Evolutionary conservation across 2,797 vertebrate species (phyloP).

Genomic region (Ambastaia sidthimunki): DNA sequence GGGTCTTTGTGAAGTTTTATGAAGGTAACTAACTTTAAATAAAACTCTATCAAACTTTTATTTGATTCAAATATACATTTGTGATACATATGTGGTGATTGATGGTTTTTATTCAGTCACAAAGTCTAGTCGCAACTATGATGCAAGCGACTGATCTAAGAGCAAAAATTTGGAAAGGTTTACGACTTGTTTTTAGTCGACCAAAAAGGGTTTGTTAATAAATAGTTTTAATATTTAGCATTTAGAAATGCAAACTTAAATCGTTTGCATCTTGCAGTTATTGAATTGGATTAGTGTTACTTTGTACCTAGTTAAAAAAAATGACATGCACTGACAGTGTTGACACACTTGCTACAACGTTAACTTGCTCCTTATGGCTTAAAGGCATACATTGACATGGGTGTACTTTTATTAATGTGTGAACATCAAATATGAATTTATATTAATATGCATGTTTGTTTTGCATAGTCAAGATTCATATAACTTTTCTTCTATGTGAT

Average conservation of each 20-base stretch:
- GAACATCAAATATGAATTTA: not conserved
- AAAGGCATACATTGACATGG: not conserved
- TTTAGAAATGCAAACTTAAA: not conserved
- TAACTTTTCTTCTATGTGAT: not conserved
- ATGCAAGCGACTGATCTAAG: not conserved
- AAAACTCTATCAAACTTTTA: no score
- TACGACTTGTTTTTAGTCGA: not conserved
- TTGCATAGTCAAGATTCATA: not conserved
- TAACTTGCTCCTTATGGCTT: slow-evolving; percentile 4
- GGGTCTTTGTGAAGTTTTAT: slow-evolving; percentile 36
- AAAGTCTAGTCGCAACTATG: not conserved
- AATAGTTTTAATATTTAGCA: not conserved
- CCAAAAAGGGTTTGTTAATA: not conserved
- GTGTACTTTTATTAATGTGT: not conserved
- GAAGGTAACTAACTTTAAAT: slow-evolving; percentile 59
- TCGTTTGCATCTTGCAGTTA: not conserved
- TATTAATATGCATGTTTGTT: not conserved
- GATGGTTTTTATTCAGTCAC: not conserved
- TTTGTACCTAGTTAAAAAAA: not conserved
- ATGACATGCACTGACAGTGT: slow-evolving; percentile 20
- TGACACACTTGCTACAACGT: not conserved
- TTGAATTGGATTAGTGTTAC: not conserved
- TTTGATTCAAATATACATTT: not conserved
- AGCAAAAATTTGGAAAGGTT: not conserved
- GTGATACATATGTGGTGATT: not conserved